Percentiles rank a stretch among this genome's conserved stretches.
Evolutionary conservation across 2,113 vertebrate species (phyloP).

Genomic region (Colistium nudipinnis): DNA sequence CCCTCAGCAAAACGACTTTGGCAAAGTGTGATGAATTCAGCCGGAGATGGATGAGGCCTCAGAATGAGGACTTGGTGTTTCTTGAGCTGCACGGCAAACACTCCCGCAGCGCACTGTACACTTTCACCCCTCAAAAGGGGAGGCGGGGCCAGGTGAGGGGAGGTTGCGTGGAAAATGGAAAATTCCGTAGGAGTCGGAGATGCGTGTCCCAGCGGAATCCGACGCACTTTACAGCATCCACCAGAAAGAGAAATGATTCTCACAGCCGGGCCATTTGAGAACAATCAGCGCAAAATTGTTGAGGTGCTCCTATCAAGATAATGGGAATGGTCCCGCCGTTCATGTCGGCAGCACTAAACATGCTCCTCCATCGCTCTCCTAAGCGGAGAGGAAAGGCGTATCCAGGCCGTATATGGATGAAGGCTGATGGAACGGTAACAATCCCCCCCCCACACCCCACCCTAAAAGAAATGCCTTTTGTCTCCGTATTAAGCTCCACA

Average conservation of each 20-base stretch:
- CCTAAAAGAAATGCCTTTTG: conserved; percentile 14
- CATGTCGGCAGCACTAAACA: conserved; percentile 65
- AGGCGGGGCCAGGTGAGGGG: not conserved
- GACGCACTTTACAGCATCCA: conserved; percentile 73
- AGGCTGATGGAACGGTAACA: conserved; percentile 8
- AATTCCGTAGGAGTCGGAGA: conserved; percentile 52
- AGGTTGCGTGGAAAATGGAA: conserved; percentile 28
- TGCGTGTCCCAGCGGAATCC: conserved; percentile 65
- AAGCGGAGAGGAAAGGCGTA: not conserved
- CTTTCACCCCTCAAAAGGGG: conserved; percentile 39
- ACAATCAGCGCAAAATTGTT: conserved; percentile 78
- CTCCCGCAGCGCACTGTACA: conserved; percentile 32
- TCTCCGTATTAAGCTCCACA: conserved; percentile 46
- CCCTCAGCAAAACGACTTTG: conserved; percentile 33
- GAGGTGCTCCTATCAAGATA: conserved; percentile 54
- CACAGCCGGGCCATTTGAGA: conserved; percentile 75
- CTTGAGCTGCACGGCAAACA: conserved; percentile 50
- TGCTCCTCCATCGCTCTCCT: conserved; percentile 30
- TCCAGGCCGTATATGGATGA: not conserved
- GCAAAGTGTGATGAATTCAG: conserved; percentile 47
- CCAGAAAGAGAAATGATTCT: conserved; percentile 68
- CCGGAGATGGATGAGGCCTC: conserved; percentile 43
- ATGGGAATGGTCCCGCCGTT: conserved; percentile 67
- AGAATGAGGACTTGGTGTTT: conserved; percentile 41
- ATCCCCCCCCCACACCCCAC: too few species aligned